Base-by-base conservation (phyloP, 2,888 invertebrate genomes). In the Campoplex capitator region DNA sequence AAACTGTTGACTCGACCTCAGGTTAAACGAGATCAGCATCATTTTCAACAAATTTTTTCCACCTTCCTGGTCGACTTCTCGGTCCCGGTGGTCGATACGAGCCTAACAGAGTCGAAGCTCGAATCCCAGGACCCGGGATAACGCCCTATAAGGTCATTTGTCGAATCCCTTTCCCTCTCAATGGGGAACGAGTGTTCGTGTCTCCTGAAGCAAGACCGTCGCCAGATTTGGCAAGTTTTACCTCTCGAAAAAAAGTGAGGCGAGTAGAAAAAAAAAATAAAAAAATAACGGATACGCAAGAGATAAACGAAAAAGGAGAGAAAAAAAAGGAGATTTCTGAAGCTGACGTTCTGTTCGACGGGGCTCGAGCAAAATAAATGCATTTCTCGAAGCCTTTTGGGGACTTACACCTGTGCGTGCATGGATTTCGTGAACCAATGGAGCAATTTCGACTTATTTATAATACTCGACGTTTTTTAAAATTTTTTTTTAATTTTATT, bases 61-160 rank as follows among this genome's bases (percentile, higher is more conserved):
- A 71, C 28, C 65, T 77, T 78, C 65, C 82, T 78, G 82, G 82
- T 82, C 78, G 68, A 38, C 65, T 67, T 77, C 84, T 78, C 71
- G 76, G 79, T 86, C 75, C 82, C 83, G 80, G 86, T 68, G 81
- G 84, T 84, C 83, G 83, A 85, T 28, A 45, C 58, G 23, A n/a
- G 45, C 35, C 38, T 35, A 71, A 58, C 16, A 45, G 11, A 23
- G 48, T 65, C 74, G 80, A 23, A 71, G 28, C 38, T 62, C 73
- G 68, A 38, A 51, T 51, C 62, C 87, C 84, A 85, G 87, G 88
- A 84, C 51, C 56, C 88, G 82, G 78, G 88, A 80, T 86, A 78
- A 79, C 65, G 71, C 91, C 90, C 89, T 91, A 91, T 92, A 92
- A 91, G 92, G 92, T 91, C 84, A 88, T 89, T 89, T 89, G 87